phyloP scores from a whole-genome alignment of 2,113 vertebrate species.

The Petaurus breviceps region DNA sequence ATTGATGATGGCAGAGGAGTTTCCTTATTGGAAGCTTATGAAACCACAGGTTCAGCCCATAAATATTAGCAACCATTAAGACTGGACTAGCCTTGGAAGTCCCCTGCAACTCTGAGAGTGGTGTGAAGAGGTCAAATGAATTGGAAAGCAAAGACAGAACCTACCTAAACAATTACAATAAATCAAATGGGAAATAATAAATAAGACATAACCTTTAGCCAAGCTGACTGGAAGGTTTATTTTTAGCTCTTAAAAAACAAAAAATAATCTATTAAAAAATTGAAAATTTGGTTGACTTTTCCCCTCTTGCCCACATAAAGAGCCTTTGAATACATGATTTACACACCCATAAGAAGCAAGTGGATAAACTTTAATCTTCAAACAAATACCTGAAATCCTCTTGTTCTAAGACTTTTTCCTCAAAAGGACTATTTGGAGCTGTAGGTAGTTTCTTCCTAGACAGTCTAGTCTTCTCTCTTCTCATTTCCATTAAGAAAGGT shows the following conservation, averaged over 20 bases:
- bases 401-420: background rate
- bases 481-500: conserved; percentile 46
- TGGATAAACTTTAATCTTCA: background rate
- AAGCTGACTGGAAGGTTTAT: background rate
- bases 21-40: background rate
- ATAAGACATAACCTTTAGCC: background rate
- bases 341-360: background rate
- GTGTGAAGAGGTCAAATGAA: background rate
- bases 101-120: background rate
- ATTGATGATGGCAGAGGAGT: background rate
- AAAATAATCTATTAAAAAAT: background rate
- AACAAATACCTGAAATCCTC: background rate
- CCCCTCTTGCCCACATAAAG: background rate
- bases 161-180: background rate
- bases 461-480: conserved; percentile 69
- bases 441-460: background rate
- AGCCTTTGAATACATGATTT: background rate
- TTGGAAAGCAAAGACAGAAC: background rate
- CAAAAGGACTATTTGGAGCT: background rate
- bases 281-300: background rate
- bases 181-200: background rate
- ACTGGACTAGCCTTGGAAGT: background rate
- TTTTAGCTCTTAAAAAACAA: background rate
- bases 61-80: background rate
- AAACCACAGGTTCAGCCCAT: background rate